phyloP scores from a whole-genome alignment of 2,113 vertebrate genomes.

The Archocentrus centrarchus region DNA sequence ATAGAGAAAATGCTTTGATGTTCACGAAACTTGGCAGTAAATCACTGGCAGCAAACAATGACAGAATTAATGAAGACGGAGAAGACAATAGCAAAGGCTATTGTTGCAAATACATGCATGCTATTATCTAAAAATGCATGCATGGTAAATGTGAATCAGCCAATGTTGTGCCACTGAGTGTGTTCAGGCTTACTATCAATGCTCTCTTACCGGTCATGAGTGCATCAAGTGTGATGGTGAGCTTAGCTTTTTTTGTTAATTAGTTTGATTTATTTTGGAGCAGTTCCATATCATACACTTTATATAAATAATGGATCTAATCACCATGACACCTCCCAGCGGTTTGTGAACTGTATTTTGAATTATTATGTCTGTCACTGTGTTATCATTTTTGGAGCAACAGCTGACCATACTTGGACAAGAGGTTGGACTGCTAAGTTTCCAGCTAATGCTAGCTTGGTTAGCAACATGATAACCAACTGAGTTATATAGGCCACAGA shows the following conservation, averaged over 20 bases:
- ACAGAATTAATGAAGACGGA: constrained; percentile 82
- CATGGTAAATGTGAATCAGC: constrained; percentile 69
- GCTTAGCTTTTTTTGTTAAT: constrained; percentile 36
- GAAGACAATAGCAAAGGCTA: constrained; percentile 68
- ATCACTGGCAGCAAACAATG: constrained; percentile 75
- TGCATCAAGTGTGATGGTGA: constrained; percentile 49
- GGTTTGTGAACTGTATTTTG: not conserved
- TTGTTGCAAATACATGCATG: constrained; percentile 77
- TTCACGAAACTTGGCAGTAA: constrained; percentile 81
- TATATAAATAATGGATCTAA: not conserved
- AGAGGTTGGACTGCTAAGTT: not conserved
- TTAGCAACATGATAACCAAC: not conserved
- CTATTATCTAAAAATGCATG: constrained; percentile 74
- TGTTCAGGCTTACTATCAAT: constrained; percentile 34
- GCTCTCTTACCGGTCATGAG: constrained; percentile 59
- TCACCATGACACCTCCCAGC: not conserved
- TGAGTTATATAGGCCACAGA: not conserved
- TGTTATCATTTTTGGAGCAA: not conserved
- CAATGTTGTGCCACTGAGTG: constrained; percentile 34
- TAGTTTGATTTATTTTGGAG: constrained; percentile 35
- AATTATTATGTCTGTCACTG: not conserved
- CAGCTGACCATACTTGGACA: not conserved
- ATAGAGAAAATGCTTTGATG: constrained; percentile 81
- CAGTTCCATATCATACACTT: not conserved
- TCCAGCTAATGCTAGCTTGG: not conserved